Percentiles rank a stretch among this genome's conserved stretches.
Evolutionary conservation across 2,113 vertebrate species (phyloP).

Genomic region (Carollia perspicillata): DNA sequence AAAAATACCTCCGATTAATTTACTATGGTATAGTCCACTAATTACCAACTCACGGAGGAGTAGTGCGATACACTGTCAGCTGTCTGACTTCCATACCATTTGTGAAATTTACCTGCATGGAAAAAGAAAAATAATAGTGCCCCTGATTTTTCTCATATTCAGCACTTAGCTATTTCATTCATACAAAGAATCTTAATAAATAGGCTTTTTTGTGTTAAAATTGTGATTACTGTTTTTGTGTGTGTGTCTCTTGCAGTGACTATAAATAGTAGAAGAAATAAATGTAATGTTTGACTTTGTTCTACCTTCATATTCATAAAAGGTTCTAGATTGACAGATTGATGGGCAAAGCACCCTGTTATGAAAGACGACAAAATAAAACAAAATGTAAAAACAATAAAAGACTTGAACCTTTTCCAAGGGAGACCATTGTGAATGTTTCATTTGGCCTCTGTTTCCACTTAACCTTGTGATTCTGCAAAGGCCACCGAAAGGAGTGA

Average conservation of each 20-base stretch:
- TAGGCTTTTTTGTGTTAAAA: background rate
- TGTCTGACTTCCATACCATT: background rate
- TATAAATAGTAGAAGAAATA: background rate
- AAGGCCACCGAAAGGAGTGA: constrained; percentile 31
- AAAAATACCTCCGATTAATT: background rate
- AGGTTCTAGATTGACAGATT: background rate
- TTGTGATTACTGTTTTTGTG: background rate
- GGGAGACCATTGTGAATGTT: background rate
- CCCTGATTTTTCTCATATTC: background rate
- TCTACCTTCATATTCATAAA: background rate
- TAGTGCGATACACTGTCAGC: accelerated
- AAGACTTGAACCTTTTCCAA: background rate
- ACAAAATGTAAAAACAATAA: background rate
- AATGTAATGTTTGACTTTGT: background rate
- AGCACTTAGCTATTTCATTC: background rate
- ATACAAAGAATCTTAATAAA: background rate
- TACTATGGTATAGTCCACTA: background rate
- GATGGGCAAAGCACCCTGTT: background rate
- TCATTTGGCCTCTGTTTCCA: constrained; percentile 35
- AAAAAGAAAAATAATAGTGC: background rate
- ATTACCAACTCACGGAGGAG: background rate
- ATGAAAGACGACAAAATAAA: background rate
- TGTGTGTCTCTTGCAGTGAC: background rate
- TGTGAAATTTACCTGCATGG: background rate
- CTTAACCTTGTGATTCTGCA: constrained; percentile 47